phyloP scores from a whole-genome alignment of 2,113 vertebrate species.

The Choloepus hoffmanni region DNA sequence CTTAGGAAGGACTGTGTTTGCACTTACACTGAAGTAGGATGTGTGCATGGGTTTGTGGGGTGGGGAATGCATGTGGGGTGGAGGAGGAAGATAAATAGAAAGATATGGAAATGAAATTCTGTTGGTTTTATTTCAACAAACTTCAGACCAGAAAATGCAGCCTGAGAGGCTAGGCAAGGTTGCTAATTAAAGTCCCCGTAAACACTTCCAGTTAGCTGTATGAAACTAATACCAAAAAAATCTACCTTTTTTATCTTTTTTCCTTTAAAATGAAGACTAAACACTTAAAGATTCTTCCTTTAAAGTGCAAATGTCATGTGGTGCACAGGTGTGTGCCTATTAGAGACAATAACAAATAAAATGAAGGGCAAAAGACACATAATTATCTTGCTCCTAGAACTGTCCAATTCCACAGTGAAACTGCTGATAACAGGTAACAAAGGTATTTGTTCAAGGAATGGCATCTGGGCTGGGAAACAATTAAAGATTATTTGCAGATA shows the following conservation, averaged over 20 bases:
- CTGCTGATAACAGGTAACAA: not conserved
- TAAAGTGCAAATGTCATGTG: not conserved
- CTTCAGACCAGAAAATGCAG: not conserved
- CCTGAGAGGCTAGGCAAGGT: not conserved
- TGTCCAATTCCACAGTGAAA: conserved; percentile 7
- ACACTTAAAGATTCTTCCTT: not conserved
- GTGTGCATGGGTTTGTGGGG: not conserved
- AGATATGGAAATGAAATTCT: not conserved
- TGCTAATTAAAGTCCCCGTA: not conserved
- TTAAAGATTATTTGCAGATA: conserved; percentile 58
- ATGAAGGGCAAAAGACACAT: not conserved
- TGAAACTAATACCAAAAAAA: not conserved
- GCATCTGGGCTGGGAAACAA: conserved; percentile 26
- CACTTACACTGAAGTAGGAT: not conserved
- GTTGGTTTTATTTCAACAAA: not conserved
- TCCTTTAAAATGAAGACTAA: conserved; percentile 41
- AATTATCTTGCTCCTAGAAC: conserved; percentile 29
- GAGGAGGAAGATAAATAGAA: not conserved
- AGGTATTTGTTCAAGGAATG: conserved; percentile 40
- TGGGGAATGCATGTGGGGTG: not conserved
- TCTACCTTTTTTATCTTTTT: not conserved
- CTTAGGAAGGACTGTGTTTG: not conserved
- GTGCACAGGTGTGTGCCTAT: not conserved
- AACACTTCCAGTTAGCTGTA: not conserved
- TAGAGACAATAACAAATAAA: conserved; percentile 19